phyloP scores from a whole-genome alignment of 2,113 vertebrate genomes.

The Vombatus ursinus region DNA sequence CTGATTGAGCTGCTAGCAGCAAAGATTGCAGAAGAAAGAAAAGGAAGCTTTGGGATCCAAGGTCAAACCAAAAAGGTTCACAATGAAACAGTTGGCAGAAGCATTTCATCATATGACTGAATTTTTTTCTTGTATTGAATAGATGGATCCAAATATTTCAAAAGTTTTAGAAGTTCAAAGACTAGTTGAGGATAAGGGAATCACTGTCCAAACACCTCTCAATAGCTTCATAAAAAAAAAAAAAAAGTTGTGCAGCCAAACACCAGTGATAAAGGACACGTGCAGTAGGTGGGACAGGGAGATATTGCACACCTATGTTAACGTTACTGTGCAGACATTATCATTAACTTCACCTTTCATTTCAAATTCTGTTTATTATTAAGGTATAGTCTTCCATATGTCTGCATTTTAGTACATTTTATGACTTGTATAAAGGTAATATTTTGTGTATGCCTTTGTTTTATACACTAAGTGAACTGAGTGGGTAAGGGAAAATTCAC shows the following conservation, averaged over 20 bases:
- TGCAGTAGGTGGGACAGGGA: background rate
- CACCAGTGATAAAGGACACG: background rate
- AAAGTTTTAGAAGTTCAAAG: background rate
- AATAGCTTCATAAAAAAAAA: background rate
- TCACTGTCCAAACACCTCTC: background rate
- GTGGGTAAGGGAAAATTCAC: background rate
- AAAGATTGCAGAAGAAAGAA: background rate
- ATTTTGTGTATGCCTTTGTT: background rate
- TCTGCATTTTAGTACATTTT: background rate
- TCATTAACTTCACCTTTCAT: background rate
- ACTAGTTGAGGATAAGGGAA: background rate
- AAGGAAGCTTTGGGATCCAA: background rate
- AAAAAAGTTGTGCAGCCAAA: background rate
- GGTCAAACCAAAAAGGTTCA: background rate
- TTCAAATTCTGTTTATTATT: background rate
- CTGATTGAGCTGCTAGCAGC: background rate
- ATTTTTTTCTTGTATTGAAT: background rate
- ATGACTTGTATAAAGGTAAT: background rate
- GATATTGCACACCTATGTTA: background rate
- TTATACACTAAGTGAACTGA: background rate
- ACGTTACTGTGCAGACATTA: background rate
- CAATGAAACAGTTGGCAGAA: background rate
- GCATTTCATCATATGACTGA: background rate
- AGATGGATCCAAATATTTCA: background rate
- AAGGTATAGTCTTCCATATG: background rate